phyloP scores from a whole-genome alignment of 2,888 invertebrate species.

The Ophion ellenae region DNA sequence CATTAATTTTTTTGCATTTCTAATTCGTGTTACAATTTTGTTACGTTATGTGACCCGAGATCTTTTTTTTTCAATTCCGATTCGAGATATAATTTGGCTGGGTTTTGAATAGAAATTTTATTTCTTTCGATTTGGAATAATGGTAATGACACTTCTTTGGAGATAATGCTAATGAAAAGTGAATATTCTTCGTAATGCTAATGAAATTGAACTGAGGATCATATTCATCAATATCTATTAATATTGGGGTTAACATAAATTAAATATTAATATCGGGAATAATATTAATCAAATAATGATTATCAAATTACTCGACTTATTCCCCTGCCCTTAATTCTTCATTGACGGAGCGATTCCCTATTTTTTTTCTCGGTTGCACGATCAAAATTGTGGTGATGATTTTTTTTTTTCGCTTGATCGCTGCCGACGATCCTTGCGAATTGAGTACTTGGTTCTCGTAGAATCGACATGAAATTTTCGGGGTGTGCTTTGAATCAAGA shows the following conservation, averaged over 20 bases:
- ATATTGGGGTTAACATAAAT: too few relatives aligned
- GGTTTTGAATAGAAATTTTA: background rate
- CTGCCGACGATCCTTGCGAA: slow-evolving; percentile 19
- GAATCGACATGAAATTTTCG: slow-evolving; percentile 30
- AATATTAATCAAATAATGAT: too few relatives aligned
- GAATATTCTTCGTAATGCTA: too few relatives aligned
- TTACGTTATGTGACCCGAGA: too few relatives aligned
- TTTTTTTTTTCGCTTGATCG: slow-evolving; percentile 3
- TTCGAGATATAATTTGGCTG: background rate
- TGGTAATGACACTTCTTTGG: too few relatives aligned
- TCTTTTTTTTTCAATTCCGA: background rate
- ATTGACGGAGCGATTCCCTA: background rate
- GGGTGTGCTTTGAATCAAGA: slow-evolving; percentile 21
- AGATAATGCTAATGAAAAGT: too few relatives aligned
- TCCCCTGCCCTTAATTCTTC: background rate
- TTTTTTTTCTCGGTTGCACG: background rate
- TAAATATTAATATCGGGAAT: too few relatives aligned
- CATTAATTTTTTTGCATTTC: background rate
- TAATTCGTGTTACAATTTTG: background rate
- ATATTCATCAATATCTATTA: too few relatives aligned
- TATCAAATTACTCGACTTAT: too few relatives aligned
- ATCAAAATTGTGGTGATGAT: background rate
- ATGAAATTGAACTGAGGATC: too few relatives aligned
- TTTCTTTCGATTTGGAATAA: too few relatives aligned
- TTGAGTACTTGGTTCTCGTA: slow-evolving; percentile 13